phyloP scores from a whole-genome alignment of 2,797 vertebrate species.

The Helicolenus hilgendorfi region DNA sequence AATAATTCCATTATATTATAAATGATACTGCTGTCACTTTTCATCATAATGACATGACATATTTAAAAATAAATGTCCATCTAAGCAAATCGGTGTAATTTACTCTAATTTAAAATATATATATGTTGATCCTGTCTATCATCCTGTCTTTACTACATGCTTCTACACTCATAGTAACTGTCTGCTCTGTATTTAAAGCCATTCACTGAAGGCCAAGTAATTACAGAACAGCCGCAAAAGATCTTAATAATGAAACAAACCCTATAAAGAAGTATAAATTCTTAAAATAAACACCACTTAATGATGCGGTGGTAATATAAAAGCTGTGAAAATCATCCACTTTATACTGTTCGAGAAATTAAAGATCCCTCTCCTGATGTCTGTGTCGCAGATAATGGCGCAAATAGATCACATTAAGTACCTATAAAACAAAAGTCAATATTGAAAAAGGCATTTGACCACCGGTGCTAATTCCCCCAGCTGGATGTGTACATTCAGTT shows the following conservation, averaged over 20 bases:
- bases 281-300: conserved; percentile 2
- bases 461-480: conserved; percentile 20
- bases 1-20: neutral
- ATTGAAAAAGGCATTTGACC: conserved; percentile 44
- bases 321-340: neutral
- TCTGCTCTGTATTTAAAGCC: neutral
- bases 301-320: neutral
- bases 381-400: conserved; percentile 44
- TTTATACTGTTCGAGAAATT: conserved; percentile 1
- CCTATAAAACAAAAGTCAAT: conserved; percentile 63
- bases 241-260: neutral
- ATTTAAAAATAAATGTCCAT: neutral
- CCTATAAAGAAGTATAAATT: neutral
- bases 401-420: conserved; percentile 50
- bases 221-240: neutral
- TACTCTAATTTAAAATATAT: neutral
- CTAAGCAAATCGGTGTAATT: neutral
- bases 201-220: neutral
- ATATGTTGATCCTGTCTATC: neutral
- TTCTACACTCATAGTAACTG: neutral
- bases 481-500: conserved; percentile 28
- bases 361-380: conserved; percentile 35
- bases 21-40: neutral
- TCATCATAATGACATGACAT: neutral
- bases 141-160: neutral